Conservation (phyloP, 1,140 invertebrate species). For the Nasonia giraulti region DNA sequence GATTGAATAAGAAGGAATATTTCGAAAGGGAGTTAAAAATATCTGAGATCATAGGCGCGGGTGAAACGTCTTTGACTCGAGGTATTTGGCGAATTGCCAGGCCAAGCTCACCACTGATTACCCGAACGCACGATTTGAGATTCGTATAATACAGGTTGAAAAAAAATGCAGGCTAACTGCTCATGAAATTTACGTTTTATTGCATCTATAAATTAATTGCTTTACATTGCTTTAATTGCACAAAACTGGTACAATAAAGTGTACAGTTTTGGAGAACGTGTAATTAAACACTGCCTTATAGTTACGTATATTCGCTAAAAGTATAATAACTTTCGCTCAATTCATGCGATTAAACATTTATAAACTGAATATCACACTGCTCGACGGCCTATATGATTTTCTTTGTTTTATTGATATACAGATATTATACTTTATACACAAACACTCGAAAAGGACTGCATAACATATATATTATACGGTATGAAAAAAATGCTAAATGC, state of each 20-base stretch:
- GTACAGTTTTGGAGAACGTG: background rate
- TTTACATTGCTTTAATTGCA: background rate
- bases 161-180: background rate
- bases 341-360: background rate
- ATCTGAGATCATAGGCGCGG: background rate
- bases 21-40: no score
- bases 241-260: background rate
- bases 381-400: background rate
- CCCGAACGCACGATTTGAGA: background rate
- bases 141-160: background rate
- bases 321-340: background rate
- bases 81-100: background rate
- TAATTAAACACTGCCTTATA: background rate
- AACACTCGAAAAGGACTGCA: background rate
- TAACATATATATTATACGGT: background rate
- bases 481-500: no score
- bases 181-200: constrained; percentile 4
- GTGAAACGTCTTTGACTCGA: background rate
- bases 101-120: background rate
- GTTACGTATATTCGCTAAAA: background rate
- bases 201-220: constrained; percentile 4
- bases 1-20: no score
- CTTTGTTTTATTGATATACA: background rate
- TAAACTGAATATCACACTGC: constrained; percentile 1
- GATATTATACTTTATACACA: background rate